Percentiles rank a stretch among this genome's conserved stretches.
phyloP scores from a whole-genome alignment of 2,888 invertebrate genomes.

The Callyntrura sp. region DNA sequence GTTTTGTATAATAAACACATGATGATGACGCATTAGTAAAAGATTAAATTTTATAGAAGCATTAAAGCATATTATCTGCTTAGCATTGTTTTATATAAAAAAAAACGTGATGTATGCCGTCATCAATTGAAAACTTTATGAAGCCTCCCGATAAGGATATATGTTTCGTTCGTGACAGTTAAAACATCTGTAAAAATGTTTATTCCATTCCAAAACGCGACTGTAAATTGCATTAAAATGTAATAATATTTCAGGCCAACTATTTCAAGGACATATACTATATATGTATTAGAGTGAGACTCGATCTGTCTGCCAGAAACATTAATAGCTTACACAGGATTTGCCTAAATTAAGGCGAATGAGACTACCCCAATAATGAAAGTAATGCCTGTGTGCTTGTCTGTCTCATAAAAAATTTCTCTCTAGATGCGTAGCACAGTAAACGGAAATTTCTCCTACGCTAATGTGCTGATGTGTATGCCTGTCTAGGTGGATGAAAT shows the following conservation, averaged over 20 bases:
- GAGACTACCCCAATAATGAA: conserved; percentile 50
- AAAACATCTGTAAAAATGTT: conserved; percentile 10
- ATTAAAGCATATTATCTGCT: conserved; percentile 11
- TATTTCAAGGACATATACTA: conserved; percentile 32
- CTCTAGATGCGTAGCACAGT: background rate
- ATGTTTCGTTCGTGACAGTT: background rate
- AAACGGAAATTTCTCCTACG: background rate
- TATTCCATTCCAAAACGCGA: background rate
- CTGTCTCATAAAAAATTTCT: no score
- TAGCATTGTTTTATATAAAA: background rate
- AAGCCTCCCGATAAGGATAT: background rate
- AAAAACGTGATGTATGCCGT: background rate
- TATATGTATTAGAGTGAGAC: background rate
- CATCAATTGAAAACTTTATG: background rate
- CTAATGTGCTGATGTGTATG: background rate
- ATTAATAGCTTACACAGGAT: no score
- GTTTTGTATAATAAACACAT: background rate
- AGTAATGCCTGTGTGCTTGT: background rate
- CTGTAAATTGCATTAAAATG: conserved; percentile 22
- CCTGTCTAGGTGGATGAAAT: background rate
- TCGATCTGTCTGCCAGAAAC: conserved; percentile 1
- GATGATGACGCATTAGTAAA: conserved; percentile 9
- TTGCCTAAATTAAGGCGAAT: conserved; percentile 30
- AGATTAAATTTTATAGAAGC: background rate
- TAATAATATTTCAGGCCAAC: conserved; percentile 25